phyloP scores from a whole-genome alignment of 53 echinoderm and acorn worm genomes.

The Mesocentrotus franciscanus region DNA sequence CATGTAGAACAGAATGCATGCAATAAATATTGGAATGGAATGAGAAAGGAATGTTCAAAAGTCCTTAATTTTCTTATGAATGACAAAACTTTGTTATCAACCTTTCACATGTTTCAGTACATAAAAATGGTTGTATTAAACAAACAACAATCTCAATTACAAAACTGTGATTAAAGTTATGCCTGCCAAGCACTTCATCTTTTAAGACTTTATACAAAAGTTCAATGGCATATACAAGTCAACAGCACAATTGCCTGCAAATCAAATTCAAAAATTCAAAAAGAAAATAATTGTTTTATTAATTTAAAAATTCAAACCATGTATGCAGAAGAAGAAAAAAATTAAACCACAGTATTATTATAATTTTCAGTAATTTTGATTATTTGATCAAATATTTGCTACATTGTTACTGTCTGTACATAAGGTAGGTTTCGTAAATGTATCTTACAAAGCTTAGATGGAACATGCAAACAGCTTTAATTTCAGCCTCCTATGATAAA shows the following conservation, averaged over 20 bases:
- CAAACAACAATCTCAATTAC: not conserved
- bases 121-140: not conserved
- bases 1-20: conserved; percentile 49
- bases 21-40: conserved; percentile 51
- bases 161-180: not conserved
- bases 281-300: not conserved
- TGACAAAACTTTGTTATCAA: not conserved
- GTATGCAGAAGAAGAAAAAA: not conserved
- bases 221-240: not conserved
- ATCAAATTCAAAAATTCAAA: no score
- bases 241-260: not conserved
- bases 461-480: not conserved
- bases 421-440: not conserved
- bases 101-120: not conserved
- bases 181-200: not conserved
- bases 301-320: not conserved
- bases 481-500: conserved; percentile 10
- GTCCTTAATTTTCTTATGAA: not conserved
- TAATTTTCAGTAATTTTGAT: not conserved
- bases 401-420: not conserved
- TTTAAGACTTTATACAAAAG: not conserved
- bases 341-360: not conserved
- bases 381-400: not conserved
- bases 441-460: not conserved
- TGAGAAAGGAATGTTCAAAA: conserved; percentile 54